Conservation (phyloP, 2,113 vertebrate species). For the Orientallactaga bullata region DNA sequence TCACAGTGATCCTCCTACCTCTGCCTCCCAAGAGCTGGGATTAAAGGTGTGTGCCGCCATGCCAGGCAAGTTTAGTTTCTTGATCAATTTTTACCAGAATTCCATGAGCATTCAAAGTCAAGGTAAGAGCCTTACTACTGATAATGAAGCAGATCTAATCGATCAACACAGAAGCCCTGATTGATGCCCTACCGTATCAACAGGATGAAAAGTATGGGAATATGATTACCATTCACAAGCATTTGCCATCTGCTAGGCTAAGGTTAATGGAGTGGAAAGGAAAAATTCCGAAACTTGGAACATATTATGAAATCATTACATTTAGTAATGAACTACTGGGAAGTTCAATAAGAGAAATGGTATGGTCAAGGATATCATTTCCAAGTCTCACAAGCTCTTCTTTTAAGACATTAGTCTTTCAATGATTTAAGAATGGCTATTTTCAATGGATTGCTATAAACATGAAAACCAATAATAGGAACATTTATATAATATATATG, state of each 20-base stretch:
- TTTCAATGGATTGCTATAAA: background rate
- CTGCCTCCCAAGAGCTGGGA: no score
- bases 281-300: slow-evolving; percentile 14
- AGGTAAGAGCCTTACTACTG: background rate
- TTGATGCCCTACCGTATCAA: background rate
- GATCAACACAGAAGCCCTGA: background rate
- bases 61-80: background rate
- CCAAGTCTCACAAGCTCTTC: background rate
- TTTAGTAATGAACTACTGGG: background rate
- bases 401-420: background rate
- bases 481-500: no score
- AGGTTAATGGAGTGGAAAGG: background rate
- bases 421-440: background rate
- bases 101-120: background rate
- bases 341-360: slow-evolving; percentile 33
- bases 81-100: background rate
- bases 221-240: background rate
- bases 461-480: background rate
- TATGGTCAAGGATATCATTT: background rate
- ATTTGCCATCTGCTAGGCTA: background rate
- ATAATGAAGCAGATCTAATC: background rate
- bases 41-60: no score
- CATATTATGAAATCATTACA: slow-evolving; percentile 7
- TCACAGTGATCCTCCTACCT: no score
- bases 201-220: background rate